Evolutionary conservation across 2,113 vertebrate species (phyloP), one percentile per base, ranked within the genome.

Genomic region (Vidua chalybeata): DNA sequence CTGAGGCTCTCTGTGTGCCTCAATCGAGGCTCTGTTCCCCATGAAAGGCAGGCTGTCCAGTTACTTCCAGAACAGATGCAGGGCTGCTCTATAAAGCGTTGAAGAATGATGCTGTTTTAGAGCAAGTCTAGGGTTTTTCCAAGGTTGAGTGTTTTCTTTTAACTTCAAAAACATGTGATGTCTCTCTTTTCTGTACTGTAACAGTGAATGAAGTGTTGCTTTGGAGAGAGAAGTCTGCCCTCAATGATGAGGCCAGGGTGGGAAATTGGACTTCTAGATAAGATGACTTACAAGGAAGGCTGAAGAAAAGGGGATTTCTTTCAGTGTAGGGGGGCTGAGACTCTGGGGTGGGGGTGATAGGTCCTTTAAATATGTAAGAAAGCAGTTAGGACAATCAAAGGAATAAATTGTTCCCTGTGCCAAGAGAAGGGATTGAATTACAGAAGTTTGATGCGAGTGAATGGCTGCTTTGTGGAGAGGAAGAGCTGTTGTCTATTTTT

Each of bases 101-200:
- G 92, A 96, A 95, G 93, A 95, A 88, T 94, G 63, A 63, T 83
- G 78, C 79, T 88, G 84, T 80, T 95, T 94, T 85, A 93, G 82
- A 96, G 83, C 64, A 77, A 96, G 82, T 81, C 88, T 68, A 72
- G 79, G 82, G 68, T 88, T 93, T 96, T 95, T 91, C 78, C 85
- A 88, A 81, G 83, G 73, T 89, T 85, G 92, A 89, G 84, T 93
- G 84, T 90, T 93, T 90, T 86, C 83, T 91, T 91, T 83, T 86
- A 48, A 71, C 72, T 90, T 90, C 59, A 94, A 27, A 90, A 94
- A 27, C 79, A 59, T 86, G 95, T 72, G 76, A 89, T 92, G 80
- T 84, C 61, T 94, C 55, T 84, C 67, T 95, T 80, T 82, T 72
- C 81, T 84, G 55, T 83, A 9, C 91, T 78, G 21, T 68, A 79